A percentile compares a stretch with the other conserved stretches of the same genome.
These are phyloP conservation scores for Cantharis flavilabris DNA, from an alignment of 2,888 invertebrate genomes.

Conservation along the genomic window DNA sequence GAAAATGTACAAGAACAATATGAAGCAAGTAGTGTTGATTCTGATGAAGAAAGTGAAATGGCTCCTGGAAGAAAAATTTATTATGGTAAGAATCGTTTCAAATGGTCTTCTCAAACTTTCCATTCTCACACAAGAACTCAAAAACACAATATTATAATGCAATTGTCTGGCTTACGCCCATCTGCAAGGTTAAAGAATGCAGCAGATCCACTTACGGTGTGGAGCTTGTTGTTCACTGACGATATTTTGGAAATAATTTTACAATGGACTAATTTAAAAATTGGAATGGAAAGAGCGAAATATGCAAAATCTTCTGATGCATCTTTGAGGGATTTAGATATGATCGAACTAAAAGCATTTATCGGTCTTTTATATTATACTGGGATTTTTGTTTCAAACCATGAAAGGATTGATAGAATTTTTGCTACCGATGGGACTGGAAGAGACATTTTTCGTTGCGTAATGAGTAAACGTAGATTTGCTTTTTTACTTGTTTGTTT, in stretches of 20 bases:
- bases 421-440: conserved; percentile 37
- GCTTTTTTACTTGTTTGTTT: too few relatives aligned
- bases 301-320: too few relatives aligned
- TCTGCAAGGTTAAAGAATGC: neutral
- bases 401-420: conserved; percentile 28
- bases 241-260: neutral
- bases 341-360: conserved; percentile 33
- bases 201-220: neutral
- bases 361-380: conserved; percentile 32
- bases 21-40: too few relatives aligned
- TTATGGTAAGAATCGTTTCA: neutral
- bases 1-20: neutral
- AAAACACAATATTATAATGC: neutral
- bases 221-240: neutral
- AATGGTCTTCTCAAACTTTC: neutral
- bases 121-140: neutral
- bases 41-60: neutral
- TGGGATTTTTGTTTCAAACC: conserved; percentile 32
- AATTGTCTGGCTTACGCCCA: neutral
- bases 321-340: conserved; percentile 15
- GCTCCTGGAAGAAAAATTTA: neutral
- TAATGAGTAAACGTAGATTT: conserved; percentile 33
- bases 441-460: conserved; percentile 33
- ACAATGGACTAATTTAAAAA: neutral
- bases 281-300: neutral